A percentile compares a stretch with the other conserved stretches of the same genome.
phyloP scores from a whole-genome alignment of 2,888 invertebrate genomes.

The Ectobius pallidus region DNA sequence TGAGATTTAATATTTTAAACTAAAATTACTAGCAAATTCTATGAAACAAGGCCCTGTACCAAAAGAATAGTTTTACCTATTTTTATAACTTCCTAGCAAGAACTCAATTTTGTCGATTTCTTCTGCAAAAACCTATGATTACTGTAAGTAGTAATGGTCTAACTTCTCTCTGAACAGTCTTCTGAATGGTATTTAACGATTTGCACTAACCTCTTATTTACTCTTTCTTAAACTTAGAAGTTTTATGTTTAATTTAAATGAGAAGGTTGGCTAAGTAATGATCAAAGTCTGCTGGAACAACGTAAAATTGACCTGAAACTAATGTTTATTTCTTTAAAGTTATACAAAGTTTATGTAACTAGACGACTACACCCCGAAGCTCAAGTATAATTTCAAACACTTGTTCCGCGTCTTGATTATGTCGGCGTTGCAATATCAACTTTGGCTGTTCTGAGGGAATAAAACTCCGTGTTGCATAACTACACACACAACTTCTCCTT shows the following conservation, averaged over 20 bases:
- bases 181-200: background rate
- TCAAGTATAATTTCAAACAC: background rate
- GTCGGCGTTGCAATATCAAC: background rate
- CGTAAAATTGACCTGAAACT: background rate
- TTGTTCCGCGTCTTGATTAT: background rate
- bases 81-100: too few species aligned
- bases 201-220: background rate
- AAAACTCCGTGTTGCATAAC: too few species aligned
- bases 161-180: too few species aligned
- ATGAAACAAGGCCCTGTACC: too few species aligned
- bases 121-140: too few species aligned
- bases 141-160: too few species aligned
- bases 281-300: background rate
- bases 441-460: too few species aligned
- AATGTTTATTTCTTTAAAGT: background rate
- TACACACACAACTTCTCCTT: too few species aligned
- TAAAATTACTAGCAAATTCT: too few species aligned
- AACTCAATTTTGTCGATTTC: too few species aligned
- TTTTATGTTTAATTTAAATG: background rate
- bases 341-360: background rate
- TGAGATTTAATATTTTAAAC: too few species aligned
- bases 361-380: background rate
- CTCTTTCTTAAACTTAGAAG: background rate
- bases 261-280: slow-evolving; percentile 6
- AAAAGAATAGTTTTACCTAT: too few species aligned